Evolutionary conservation across 2,797 vertebrate species (phyloP).

Genomic region (Pangasius larnaudii): DNA sequence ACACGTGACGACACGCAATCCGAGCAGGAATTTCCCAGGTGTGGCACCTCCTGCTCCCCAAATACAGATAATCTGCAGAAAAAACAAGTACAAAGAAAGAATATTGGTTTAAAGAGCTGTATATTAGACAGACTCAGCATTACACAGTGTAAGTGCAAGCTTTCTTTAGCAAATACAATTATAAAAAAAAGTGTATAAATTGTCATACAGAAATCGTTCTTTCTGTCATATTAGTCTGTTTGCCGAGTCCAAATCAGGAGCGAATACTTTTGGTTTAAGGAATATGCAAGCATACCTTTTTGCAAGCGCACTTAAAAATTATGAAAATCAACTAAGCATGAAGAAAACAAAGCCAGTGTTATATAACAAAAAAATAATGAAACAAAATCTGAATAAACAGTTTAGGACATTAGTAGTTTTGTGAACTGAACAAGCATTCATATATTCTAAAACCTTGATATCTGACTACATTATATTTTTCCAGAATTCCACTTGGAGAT

Average conservation of each 20-base stretch:
- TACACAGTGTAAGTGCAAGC: neutral
- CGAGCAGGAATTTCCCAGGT: conserved; percentile 86
- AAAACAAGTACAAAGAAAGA: neutral
- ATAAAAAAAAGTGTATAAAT: neutral
- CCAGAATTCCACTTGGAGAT: neutral
- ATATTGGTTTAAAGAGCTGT: neutral
- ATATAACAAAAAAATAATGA: neutral
- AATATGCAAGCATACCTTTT: neutral
- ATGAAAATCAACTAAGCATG: neutral
- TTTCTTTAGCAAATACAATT: neutral
- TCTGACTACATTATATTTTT: neutral
- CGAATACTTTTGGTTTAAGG: neutral
- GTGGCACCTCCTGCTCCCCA: conserved; percentile 89
- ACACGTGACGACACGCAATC: conserved; percentile 84
- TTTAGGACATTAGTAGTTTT: neutral
- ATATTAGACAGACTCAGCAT: neutral
- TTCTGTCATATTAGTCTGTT: too few species aligned
- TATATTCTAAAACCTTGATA: neutral
- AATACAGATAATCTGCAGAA: conserved; percentile 83
- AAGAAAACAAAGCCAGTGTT: neutral
- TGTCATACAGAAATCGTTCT: neutral
- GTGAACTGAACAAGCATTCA: neutral
- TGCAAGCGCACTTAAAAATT: neutral
- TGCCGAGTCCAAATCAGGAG: neutral
- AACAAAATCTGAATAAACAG: neutral